phyloP scores from a whole-genome alignment of 2,797 vertebrate genomes.

The Microctenopoma lineatum region DNA sequence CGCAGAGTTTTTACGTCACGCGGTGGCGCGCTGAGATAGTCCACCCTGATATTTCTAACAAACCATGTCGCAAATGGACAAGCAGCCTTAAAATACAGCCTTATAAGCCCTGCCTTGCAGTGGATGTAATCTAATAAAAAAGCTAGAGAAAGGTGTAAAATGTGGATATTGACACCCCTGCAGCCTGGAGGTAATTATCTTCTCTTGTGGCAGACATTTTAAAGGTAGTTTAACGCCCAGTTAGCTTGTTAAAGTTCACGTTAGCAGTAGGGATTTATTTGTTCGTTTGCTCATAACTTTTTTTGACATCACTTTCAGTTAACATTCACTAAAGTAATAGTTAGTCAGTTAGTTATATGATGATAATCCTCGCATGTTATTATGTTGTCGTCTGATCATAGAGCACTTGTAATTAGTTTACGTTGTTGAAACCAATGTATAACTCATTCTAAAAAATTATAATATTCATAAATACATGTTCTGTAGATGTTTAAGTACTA shows the following conservation, averaged over 20 bases:
- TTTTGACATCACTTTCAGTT: not conserved
- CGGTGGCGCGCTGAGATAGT: not conserved
- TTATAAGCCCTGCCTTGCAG: not conserved
- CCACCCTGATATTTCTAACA: not conserved
- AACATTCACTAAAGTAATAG: not conserved
- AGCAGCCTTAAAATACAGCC: not conserved
- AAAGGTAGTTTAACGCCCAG: not conserved
- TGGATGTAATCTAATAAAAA: not conserved
- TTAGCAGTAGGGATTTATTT: no score
- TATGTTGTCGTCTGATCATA: no score
- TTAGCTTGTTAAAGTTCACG: not conserved
- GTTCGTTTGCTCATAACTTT: not conserved
- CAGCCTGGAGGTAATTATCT: slow-evolving; percentile 64
- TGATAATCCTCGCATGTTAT: no score
- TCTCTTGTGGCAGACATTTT: not conserved
- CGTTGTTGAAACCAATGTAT: no score
- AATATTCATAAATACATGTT: no score
- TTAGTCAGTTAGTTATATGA: not conserved
- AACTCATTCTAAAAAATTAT: no score
- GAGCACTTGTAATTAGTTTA: no score
- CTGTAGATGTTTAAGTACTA: no score
- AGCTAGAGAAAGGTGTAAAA: not conserved
- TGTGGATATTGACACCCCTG: slow-evolving; percentile 73
- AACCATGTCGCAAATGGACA: not conserved
- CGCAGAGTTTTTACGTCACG: slow-evolving; percentile 61